Conservation (phyloP, 2,888 invertebrate genomes). For the Aspidiotus rigidus region DNA sequence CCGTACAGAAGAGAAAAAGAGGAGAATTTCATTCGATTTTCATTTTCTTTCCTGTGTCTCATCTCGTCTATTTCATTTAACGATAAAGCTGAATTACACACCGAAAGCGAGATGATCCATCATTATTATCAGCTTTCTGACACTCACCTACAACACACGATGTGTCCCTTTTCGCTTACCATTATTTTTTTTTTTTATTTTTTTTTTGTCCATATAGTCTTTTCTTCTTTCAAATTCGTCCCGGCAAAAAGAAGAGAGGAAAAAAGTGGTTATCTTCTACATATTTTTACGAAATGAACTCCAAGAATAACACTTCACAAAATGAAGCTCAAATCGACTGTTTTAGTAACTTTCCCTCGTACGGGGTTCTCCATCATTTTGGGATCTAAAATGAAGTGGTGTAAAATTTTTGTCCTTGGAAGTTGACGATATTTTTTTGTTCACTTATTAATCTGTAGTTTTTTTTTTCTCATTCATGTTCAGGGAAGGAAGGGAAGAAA, state of each 20-base stretch:
- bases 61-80: constrained; percentile 31
- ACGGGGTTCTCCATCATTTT: background rate
- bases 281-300: background rate
- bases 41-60: constrained; percentile 9
- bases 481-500: background rate
- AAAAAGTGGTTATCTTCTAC: constrained; percentile 1
- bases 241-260: background rate
- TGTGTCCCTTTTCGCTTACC: constrained; percentile 29
- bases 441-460: too few relatives aligned
- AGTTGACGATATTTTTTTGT: too few relatives aligned
- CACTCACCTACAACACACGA: constrained; percentile 35
- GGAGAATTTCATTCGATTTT: constrained; percentile 12
- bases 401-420: too few relatives aligned
- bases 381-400: background rate
- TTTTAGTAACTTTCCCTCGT: background rate
- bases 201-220: constrained; percentile 2
- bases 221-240: background rate
- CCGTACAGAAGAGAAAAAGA: background rate
- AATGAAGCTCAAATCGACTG: background rate
- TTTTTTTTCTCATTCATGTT: background rate
- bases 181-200: constrained; percentile 19
- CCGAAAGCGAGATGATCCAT: constrained; percentile 33
- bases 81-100: constrained; percentile 27
- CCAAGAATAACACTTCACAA: background rate
- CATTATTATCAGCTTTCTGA: constrained; percentile 37